These are phyloP conservation scores for Eulacestoma nigropectus DNA, from an alignment of 2,113 vertebrate genomes.

Conservation along the genomic window DNA sequence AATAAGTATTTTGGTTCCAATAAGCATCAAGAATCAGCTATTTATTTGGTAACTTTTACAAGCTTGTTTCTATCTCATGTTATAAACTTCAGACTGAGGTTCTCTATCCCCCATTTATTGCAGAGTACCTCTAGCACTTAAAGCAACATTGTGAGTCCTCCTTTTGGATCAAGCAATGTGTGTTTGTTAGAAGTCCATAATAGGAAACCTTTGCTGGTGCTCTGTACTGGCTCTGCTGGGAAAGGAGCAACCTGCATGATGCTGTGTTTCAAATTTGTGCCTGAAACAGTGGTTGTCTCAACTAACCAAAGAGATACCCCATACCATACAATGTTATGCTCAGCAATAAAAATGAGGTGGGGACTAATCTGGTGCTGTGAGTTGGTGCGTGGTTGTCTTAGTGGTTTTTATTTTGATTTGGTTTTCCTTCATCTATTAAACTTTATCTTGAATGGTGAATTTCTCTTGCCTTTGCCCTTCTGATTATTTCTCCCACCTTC, in stretches of 20 bases:
- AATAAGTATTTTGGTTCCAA: neutral
- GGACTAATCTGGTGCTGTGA: neutral
- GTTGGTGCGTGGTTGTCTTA: neutral
- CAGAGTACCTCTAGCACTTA: neutral
- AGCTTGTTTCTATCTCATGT: neutral
- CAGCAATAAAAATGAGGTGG: neutral
- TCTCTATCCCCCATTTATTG: neutral
- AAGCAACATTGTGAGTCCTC: neutral
- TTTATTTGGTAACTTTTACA: neutral
- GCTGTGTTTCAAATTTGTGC: neutral
- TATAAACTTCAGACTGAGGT: neutral
- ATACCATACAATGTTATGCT: neutral
- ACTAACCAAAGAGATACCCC: neutral
- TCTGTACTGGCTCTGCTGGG: neutral
- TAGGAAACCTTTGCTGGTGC: neutral
- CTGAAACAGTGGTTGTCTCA: neutral
- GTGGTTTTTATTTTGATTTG: neutral
- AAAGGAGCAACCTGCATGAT: neutral
- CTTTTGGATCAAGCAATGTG: neutral
- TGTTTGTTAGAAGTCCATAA: neutral
- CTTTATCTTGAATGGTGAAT: neutral
- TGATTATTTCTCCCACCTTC: neutral
- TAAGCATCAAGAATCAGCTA: neutral
- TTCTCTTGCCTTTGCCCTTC: neutral
- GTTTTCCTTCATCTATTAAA: neutral